phyloP scores from a whole-genome alignment of 2,113 vertebrate genomes.

The Melospiza georgiana region DNA sequence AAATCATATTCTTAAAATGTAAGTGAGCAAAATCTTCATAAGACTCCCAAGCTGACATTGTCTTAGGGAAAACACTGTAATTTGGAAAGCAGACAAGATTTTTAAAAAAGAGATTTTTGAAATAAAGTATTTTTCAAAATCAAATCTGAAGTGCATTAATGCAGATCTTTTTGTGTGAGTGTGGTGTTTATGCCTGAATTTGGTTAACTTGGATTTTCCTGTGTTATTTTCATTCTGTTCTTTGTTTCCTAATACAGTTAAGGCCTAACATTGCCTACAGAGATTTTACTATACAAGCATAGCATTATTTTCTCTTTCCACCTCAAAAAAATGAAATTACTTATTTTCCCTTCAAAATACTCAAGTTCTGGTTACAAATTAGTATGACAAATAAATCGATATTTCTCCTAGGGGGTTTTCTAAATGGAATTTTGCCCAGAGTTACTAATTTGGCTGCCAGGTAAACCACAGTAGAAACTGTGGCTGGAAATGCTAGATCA shows the following conservation, averaged over 20 bases:
- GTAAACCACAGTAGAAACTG: background rate
- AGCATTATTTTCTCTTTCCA: background rate
- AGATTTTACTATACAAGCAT: background rate
- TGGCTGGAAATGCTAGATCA: background rate
- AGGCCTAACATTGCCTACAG: background rate
- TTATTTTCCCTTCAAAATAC: background rate
- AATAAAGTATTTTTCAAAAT: background rate
- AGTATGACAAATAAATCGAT: background rate
- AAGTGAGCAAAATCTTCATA: background rate
- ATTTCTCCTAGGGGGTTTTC: background rate
- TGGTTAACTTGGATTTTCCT: background rate
- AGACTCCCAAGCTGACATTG: background rate
- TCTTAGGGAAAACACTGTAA: background rate
- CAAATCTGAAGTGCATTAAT: background rate
- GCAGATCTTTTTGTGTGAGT: background rate
- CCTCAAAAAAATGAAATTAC: background rate
- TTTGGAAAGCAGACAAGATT: background rate
- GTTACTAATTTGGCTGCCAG: background rate
- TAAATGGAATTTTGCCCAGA: background rate
- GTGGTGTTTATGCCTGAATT: background rate
- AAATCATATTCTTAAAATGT: background rate
- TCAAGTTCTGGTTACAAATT: background rate
- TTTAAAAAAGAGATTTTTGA: background rate
- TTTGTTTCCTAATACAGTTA: background rate
- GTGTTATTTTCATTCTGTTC: background rate